Conservation (phyloP, 2,113 vertebrate genomes). For the Theropithecus gelada region DNA sequence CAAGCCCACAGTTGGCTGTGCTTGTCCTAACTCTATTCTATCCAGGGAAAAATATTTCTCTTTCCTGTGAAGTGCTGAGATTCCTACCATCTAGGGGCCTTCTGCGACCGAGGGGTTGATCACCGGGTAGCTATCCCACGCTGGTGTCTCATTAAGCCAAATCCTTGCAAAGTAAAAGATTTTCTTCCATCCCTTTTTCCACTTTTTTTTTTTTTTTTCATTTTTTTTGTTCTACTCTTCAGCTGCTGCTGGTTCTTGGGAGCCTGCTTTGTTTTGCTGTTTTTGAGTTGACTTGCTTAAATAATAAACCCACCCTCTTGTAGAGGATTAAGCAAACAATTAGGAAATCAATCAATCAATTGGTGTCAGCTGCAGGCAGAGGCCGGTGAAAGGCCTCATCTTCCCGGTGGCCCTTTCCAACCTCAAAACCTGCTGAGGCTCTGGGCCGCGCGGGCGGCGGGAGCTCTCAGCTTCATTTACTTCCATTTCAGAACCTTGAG, state of each 20-base stretch:
- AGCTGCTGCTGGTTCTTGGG: constrained; percentile 61
- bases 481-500: constrained; percentile 24
- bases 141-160: constrained; percentile 58
- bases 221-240: constrained; percentile 52
- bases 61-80: not conserved
- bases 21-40: not conserved
- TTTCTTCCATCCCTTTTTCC: not conserved
- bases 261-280: constrained; percentile 68
- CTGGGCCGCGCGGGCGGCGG: not conserved
- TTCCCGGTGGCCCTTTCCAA: not conserved
- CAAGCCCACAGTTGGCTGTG: not conserved
- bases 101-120: not conserved
- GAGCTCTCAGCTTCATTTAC: not conserved
- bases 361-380: constrained; percentile 72
- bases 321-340: constrained; percentile 77
- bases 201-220: not conserved
- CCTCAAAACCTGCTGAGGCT: constrained; percentile 30
- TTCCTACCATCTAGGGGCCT: not conserved
- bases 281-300: constrained; percentile 77
- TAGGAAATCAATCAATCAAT: constrained; percentile 78
- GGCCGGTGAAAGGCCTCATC: constrained; percentile 32
- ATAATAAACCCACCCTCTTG: constrained; percentile 75
- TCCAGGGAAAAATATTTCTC: not conserved
- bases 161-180: constrained; percentile 32
- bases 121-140: not conserved